These are phyloP conservation scores for Pontoporia blainvillei DNA, from an alignment of 2,113 vertebrate species.

Conservation along the genomic window DNA sequence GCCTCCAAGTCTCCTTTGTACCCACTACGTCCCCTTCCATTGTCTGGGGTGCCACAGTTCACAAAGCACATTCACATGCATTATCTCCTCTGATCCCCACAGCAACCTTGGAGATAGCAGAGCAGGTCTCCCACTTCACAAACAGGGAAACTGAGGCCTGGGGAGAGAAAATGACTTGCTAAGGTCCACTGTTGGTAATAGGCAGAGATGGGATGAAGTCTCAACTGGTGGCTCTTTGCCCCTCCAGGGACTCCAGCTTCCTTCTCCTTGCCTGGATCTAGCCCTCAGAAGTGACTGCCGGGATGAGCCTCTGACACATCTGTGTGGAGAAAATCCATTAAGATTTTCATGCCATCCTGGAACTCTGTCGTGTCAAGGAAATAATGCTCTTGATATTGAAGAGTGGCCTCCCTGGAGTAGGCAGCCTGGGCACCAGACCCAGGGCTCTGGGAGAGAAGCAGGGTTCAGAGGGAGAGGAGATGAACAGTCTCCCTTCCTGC, in stretches of 20 bases:
- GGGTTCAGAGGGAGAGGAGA: not conserved
- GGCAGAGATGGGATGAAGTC: not conserved
- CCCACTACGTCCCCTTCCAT: not conserved
- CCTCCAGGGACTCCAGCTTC: not conserved
- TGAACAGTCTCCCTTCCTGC: not conserved
- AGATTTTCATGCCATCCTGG: not conserved
- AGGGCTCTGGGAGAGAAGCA: not conserved
- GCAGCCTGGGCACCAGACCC: not conserved
- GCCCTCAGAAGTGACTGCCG: not conserved
- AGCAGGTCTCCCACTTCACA: not conserved
- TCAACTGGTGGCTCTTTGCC: not conserved
- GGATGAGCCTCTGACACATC: not conserved
- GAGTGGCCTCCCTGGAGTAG: slow-evolving; percentile 22
- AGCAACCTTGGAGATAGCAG: not conserved
- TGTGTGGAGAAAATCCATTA: not conserved
- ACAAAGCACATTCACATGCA: not conserved
- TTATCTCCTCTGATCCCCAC: not conserved
- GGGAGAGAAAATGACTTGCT: not conserved
- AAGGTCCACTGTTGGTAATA: not conserved
- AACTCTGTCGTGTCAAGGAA: not conserved
- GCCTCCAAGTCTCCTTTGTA: slow-evolving; percentile 8
- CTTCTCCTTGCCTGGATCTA: not conserved
- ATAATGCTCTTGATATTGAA: not conserved
- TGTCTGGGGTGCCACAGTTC: not conserved
- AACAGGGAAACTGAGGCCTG: slow-evolving; percentile 30